Evolutionary conservation across 2,797 vertebrate genomes (phyloP).

Genomic region (Rhinoraja longicauda): DNA sequence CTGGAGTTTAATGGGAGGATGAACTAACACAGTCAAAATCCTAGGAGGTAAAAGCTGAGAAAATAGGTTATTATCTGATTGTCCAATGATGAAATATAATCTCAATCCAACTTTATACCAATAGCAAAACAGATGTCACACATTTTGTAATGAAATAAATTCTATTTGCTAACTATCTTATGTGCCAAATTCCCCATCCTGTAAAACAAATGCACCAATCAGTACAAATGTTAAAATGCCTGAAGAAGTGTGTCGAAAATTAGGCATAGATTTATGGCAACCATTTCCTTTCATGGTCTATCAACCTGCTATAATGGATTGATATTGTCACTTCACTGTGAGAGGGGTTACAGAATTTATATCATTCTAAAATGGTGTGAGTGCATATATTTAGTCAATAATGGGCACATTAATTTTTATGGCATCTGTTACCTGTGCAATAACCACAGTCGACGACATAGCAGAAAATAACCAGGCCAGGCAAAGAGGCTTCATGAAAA

Average conservation of each 20-base stretch:
- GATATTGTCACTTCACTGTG: neutral
- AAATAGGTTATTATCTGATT: neutral
- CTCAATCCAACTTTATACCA: neutral
- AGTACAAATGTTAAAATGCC: neutral
- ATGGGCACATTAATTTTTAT: neutral
- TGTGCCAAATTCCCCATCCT: neutral
- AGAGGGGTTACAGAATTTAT: neutral
- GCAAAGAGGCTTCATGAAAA: neutral
- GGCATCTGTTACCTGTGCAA: neutral
- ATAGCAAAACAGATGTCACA: neutral
- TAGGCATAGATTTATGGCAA: constrained; percentile 15
- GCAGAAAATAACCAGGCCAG: neutral
- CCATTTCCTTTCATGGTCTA: neutral
- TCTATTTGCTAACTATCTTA: neutral
- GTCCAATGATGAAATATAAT: neutral
- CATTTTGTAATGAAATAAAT: neutral
- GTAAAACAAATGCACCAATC: neutral
- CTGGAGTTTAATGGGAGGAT: neutral
- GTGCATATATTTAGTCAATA: neutral
- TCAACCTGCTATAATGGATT: neutral
- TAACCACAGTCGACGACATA: neutral
- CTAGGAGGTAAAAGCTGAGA: neutral
- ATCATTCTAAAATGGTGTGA: neutral
- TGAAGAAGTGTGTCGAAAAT: neutral
- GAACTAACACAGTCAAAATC: neutral